Base-by-base conservation (phyloP, 2,113 vertebrate species). In the Pollimyrus isidori region DNA sequence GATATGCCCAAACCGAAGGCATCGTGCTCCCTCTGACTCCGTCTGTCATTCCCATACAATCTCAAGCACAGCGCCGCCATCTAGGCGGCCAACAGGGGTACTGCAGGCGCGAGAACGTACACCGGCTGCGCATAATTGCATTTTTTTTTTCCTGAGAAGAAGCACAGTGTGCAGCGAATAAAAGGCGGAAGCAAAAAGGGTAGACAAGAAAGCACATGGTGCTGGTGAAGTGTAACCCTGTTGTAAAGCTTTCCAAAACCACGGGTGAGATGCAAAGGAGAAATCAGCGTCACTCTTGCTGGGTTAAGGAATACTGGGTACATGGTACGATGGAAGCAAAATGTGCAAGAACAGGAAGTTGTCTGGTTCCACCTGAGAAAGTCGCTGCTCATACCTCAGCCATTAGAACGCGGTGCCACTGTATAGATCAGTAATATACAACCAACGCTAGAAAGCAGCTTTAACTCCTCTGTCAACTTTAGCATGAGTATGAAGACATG, bases 51-150 rank as follows among this genome's bases (percentile, higher is more conserved):
- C 89, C 62, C 65, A 23, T 65, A 92, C 39, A 93, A 93, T 93
- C 87, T 58, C 91, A 93, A 92, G 91, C 95, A 93, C 92, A 93
- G 91, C 94, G 92, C 95, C 92, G 94, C 95, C 95, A 95, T 95
- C 95, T 96, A 95, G 91, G 91, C 90, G 93, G 90, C 90, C 88
- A 42, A 89, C 56, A 56, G 50, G 1, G 90, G 94, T 91, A 95
- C 86, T 94, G 92, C 92, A 3, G 5, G 42, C 73, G 56, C 88
- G 15, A 83, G 30, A 3, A 56, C 45, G 49, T 85, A 53, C 35
- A n/a, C 13, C 82, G 84, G 88, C 88, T 87, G 88, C 88, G 73
- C 91, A 89, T 90, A 89, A 92, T 91, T 90, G 86, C 65, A 73
- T 48, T 86, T 89, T 21, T 86, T 89, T 21, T 56, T 21, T 56